Conservation (phyloP, 2,888 invertebrate genomes). For the Dryobotodes eremita region DNA sequence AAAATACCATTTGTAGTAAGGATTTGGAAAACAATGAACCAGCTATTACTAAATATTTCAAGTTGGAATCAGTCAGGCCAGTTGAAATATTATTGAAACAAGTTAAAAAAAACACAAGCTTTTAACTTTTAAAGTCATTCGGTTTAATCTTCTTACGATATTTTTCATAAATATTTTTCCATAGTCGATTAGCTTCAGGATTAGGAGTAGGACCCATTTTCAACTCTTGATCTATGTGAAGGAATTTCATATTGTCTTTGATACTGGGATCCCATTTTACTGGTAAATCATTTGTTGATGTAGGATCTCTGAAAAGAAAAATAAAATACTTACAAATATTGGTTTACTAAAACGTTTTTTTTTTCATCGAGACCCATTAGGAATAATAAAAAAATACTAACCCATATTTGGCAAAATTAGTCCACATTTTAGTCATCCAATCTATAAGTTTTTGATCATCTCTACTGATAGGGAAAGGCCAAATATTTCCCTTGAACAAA, state of each 20-base stretch:
- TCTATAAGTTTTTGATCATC: slow-evolving; percentile 79
- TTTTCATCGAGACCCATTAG: neutral
- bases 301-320: slow-evolving; percentile 78
- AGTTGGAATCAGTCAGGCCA: neutral
- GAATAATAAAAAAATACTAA: slow-evolving; percentile 62
- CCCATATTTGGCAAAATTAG: slow-evolving; percentile 87
- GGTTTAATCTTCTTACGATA: slow-evolving; percentile 66
- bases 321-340: neutral
- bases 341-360: neutral
- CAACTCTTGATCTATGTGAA: slow-evolving; percentile 75
- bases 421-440: slow-evolving; percentile 83
- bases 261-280: slow-evolving; percentile 60
- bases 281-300: slow-evolving; percentile 67
- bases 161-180: slow-evolving; percentile 76
- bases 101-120: slow-evolving; percentile 9
- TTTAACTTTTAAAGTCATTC: slow-evolving; percentile 54
- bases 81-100: neutral
- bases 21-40: neutral
- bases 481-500: slow-evolving; percentile 78
- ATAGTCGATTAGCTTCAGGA: slow-evolving; percentile 72
- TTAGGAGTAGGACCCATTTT: slow-evolving; percentile 76
- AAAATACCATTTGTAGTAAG: neutral
- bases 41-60: neutral
- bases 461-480: slow-evolving; percentile 77
- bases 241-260: slow-evolving; percentile 60